Evolutionary conservation across 2,888 invertebrate species (phyloP).

Genomic region (Siphonodentalium dalli): DNA sequence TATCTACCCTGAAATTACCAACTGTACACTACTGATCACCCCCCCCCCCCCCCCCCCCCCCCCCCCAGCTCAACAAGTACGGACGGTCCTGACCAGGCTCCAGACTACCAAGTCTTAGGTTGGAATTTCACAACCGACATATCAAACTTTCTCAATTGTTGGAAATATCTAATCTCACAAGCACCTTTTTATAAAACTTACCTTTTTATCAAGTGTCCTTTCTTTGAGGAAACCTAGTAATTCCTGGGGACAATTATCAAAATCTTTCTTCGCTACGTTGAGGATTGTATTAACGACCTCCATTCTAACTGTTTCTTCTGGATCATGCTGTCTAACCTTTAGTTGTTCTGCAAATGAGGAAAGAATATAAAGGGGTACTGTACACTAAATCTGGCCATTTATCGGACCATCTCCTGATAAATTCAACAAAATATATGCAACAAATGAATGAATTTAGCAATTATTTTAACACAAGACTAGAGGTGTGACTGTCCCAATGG

Average conservation of each 20-base stretch:
- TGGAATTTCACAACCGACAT: too few relatives aligned
- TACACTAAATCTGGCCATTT: not conserved
- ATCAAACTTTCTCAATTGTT: too few relatives aligned
- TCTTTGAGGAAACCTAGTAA: constrained; percentile 92
- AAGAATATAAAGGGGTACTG: not conserved
- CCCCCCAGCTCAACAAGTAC: too few relatives aligned
- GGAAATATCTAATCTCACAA: too few relatives aligned
- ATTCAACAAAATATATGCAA: constrained; percentile 60
- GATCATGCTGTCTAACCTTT: constrained; percentile 89
- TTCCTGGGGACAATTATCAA: constrained; percentile 82
- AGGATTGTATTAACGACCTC: constrained; percentile 98
- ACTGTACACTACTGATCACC: too few relatives aligned
- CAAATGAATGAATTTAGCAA: too few relatives aligned
- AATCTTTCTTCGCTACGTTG: constrained; percentile 89
- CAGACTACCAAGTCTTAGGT: too few relatives aligned
- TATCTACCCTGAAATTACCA: too few relatives aligned
- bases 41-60: too few relatives aligned
- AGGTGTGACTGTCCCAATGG: too few relatives aligned
- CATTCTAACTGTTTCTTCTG: constrained; percentile 67
- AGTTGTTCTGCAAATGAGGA: constrained; percentile 68
- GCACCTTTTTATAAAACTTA: too few relatives aligned
- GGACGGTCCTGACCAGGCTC: too few relatives aligned
- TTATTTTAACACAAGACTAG: not conserved
- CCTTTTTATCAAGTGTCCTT: constrained; percentile 91
- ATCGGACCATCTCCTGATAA: not conserved